These are phyloP conservation scores for Druceiella hillmani DNA, from an alignment of 2,888 invertebrate species.

Conservation along the genomic window DNA sequence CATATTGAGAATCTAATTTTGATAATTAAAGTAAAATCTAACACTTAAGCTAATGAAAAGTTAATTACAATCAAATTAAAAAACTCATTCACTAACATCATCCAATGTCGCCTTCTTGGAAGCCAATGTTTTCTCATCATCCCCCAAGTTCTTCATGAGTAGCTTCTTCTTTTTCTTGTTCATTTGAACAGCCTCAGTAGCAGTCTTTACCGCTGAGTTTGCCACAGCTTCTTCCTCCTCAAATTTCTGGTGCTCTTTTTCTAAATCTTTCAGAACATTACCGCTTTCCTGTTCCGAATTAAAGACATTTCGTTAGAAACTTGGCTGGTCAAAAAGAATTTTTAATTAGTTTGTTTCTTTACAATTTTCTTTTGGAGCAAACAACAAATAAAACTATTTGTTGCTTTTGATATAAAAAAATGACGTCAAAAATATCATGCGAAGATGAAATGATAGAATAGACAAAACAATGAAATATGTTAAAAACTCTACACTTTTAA, in stretches of 20 bases:
- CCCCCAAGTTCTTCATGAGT: conserved; percentile 58
- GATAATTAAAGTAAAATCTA: no score
- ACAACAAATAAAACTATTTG: no score
- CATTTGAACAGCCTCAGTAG: conserved; percentile 58
- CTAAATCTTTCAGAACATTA: conserved; percentile 57
- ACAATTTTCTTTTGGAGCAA: no score
- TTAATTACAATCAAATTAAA: no score
- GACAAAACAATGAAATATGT: no score
- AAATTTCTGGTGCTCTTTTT: conserved; percentile 55
- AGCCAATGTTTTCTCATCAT: conserved; percentile 59
- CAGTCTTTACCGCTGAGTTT: conserved; percentile 57
- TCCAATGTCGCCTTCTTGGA: conserved; percentile 56
- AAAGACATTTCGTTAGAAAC: conserved; percentile 13
- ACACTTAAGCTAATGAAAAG: no score
- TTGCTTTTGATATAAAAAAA: no score
- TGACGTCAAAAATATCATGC: no score
- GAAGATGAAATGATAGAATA: no score
- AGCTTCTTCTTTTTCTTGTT: conserved; percentile 65
- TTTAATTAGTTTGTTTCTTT: neutral
- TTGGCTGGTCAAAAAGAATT: neutral
- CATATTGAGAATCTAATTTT: no score
- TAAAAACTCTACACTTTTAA: no score
- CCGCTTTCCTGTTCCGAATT: conserved; percentile 65
- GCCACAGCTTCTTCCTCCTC: conserved; percentile 65
- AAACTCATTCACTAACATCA: conserved; percentile 37